Base-by-base conservation (phyloP, 2,797 vertebrate genomes). In the Premnoplex brunnescens region DNA sequence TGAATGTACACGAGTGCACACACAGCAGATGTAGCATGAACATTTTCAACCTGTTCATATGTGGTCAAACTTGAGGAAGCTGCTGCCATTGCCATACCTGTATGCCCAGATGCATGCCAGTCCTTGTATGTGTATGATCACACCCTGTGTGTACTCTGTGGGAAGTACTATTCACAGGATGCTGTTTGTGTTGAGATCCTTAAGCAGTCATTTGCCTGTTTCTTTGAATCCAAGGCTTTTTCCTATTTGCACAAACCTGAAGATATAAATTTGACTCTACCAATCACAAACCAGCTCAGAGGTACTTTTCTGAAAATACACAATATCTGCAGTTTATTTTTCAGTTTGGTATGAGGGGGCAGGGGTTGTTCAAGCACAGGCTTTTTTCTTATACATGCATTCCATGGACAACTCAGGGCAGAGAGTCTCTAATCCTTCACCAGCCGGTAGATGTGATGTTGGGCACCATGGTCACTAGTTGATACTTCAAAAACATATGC, bases 401-500 rank as follows among this genome's bases (percentile, higher is more conserved):
- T 89, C 89, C 77, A 84, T 56, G 54, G 95, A 90, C 22, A 55
- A 86, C 67, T 95, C 64, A 60, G 82, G 72, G 84, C 37, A 95
- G 89, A 77, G 55, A 95, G 76, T 95, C 89, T 96, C 93, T 97
- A 98, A 94, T 98, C 98, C 96, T 97, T 98, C 97, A 98, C 98
- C 97, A 98, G 97, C 72, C 97, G 97, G 89, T 98, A 98, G 91
- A 98, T 98, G 81, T 98, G 98, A 89, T 98, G 97, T 68, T 98
- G 98, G 71, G 98, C 97, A 77, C 98, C 98, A 0, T 96, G 97
- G 68, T 98, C 98, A n/a, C 97, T 98, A 85, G 98, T 96, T 87
- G 98, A 98, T 85, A 98, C 98, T 85, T 98, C 98, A 66, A 98
- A 98, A 95, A 98, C 98, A 7, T 98, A 98, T 27, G 98, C 98